Evolutionary conservation across 2,797 vertebrate species (phyloP).

Genomic region (Pterois miles): DNA sequence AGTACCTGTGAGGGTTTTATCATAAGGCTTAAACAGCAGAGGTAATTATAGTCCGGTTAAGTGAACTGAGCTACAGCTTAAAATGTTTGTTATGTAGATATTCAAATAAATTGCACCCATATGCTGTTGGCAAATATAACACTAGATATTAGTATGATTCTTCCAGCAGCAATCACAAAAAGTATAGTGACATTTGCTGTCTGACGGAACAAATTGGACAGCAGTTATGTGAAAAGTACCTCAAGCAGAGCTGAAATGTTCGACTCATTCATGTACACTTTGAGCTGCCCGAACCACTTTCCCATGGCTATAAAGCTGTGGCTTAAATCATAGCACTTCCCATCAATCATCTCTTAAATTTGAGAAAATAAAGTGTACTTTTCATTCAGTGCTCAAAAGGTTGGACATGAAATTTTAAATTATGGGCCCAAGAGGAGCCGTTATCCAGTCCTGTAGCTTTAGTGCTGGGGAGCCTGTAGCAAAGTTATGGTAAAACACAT

Average conservation of each 20-base stretch:
- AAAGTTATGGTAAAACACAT: constrained; percentile 68
- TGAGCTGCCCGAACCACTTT: constrained; percentile 29
- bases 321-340: constrained; percentile 21
- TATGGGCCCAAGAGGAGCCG: constrained; percentile 55
- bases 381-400: constrained; percentile 44
- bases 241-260: constrained; percentile 19
- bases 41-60: background rate
- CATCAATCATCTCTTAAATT: constrained; percentile 53
- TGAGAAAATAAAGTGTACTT: constrained; percentile 35
- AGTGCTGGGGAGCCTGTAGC: constrained; percentile 52
- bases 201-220: constrained; percentile 21
- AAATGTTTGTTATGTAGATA: background rate
- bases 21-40: background rate
- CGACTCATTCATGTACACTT: constrained; percentile 17
- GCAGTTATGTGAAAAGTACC: constrained; percentile 20
- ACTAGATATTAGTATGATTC: background rate
- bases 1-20: too few species aligned
- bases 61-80: background rate
- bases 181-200: constrained; percentile 20
- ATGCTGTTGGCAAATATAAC: background rate
- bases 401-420: constrained; percentile 61
- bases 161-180: background rate
- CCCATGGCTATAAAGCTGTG: constrained; percentile 19
- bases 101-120: background rate
- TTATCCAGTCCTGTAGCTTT: constrained; percentile 55